A percentile compares a stretch with the other conserved stretches of the same genome.
phyloP scores from a whole-genome alignment of 37 sponge, comb jelly and placozoan genomes.

The Axinella damicornis region DNA sequence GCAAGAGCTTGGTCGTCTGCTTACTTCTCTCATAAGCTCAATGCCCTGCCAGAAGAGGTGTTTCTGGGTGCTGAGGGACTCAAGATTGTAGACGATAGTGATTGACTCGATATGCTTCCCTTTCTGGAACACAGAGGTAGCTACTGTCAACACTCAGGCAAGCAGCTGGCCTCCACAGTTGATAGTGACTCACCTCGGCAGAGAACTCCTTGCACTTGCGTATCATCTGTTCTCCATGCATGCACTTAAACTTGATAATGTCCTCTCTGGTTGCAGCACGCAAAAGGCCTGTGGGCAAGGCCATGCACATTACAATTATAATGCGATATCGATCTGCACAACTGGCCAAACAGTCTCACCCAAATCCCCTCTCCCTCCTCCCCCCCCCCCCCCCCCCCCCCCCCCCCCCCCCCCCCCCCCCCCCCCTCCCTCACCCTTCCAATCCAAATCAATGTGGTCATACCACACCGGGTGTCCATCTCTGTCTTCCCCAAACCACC shows the following conservation, averaged over 20 bases:
- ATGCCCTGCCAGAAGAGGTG: slow-evolving; percentile 75
- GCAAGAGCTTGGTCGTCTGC: too few relatives aligned
- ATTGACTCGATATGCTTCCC: slow-evolving; percentile 50
- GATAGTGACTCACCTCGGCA: slow-evolving; percentile 8
- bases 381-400: too few relatives aligned
- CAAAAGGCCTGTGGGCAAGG: slow-evolving; percentile 18
- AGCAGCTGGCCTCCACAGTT: too few relatives aligned
- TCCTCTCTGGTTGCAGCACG: slow-evolving; percentile 35
- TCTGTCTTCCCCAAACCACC: slow-evolving; percentile 73
- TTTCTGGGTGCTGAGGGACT: slow-evolving; percentile 61
- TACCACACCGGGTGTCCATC: slow-evolving; percentile 78
- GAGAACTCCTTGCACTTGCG: slow-evolving; percentile 4
- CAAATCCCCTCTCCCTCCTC: too few relatives aligned
- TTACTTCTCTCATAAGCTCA: neutral
- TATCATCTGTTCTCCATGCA: slow-evolving; percentile 1
- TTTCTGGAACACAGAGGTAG: slow-evolving; percentile 4
- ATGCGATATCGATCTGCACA: too few relatives aligned
- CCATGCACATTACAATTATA: too few relatives aligned
- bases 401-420: too few relatives aligned
- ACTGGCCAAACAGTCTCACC: too few relatives aligned
- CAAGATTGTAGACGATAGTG: slow-evolving; percentile 48
- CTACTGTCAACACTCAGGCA: too few relatives aligned
- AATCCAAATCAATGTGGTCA: slow-evolving; percentile 61
- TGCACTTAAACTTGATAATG: neutral
- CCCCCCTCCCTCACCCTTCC: slow-evolving; percentile 38